Percentiles rank a stretch among this genome's conserved stretches.
These are phyloP conservation scores for Octomys mimax DNA, from an alignment of 2,797 vertebrate genomes.

Conservation along the genomic window DNA sequence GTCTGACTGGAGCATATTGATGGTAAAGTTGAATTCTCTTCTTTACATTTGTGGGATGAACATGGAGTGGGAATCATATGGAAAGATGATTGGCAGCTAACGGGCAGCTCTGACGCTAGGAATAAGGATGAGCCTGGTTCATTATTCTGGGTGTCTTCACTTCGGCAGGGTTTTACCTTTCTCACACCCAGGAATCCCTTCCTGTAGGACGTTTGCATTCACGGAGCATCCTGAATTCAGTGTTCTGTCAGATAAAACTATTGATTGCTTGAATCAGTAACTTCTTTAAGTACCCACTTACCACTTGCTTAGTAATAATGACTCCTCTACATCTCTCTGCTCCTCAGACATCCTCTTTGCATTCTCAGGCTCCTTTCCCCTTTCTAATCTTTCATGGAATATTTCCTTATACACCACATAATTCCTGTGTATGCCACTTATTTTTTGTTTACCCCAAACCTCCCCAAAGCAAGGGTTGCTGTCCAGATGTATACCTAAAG, in stretches of 20 bases:
- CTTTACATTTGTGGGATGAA: background rate
- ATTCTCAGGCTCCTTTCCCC: background rate
- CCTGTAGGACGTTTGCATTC: background rate
- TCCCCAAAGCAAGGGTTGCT: background rate
- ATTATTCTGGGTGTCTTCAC: background rate
- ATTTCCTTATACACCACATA: background rate
- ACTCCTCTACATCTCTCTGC: background rate
- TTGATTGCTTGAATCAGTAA: background rate
- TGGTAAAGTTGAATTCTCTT: slow-evolving; percentile 33
- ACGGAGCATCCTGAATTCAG: background rate
- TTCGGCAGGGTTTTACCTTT: background rate
- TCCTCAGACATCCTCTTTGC: background rate
- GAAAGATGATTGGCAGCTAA: background rate
- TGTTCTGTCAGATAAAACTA: background rate
- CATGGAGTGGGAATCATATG: background rate
- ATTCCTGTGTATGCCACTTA: background rate
- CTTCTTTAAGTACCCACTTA: background rate
- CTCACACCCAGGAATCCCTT: background rate
- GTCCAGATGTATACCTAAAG: background rate
- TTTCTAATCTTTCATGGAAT: background rate
- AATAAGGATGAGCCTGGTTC: background rate
- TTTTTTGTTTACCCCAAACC: background rate
- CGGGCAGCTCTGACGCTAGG: no score
- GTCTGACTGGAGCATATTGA: background rate
- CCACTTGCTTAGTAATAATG: background rate